Evolutionary conservation across 2,797 vertebrate species (phyloP).

Genomic region (Adrianichthys oophorus): DNA sequence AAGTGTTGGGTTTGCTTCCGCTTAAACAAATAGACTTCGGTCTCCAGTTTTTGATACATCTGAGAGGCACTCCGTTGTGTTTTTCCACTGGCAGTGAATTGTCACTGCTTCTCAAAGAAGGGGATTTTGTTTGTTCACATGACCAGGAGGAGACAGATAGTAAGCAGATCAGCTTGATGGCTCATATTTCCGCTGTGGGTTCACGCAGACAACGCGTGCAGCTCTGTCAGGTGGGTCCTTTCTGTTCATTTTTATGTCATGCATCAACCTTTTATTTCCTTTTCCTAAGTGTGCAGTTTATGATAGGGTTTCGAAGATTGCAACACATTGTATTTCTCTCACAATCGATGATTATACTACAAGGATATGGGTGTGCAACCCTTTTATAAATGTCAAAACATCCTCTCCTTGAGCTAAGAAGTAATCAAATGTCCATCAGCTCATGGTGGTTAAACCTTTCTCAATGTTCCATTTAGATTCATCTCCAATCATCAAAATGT

Average conservation of each 20-base stretch:
- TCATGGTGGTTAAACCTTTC: no score
- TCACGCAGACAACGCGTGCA: conserved; percentile 15
- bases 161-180: conserved; percentile 56
- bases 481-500: background rate
- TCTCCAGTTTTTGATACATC: background rate
- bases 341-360: no score
- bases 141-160: conserved; percentile 38
- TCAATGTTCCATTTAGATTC: no score
- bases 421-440: no score
- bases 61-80: background rate
- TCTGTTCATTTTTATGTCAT: conserved; percentile 4
- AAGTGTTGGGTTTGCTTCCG: no score
- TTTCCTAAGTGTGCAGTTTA: no score
- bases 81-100: background rate
- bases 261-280: background rate
- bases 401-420: no score
- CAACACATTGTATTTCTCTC: no score
- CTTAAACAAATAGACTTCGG: no score
- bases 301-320: no score
- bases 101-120: conserved; percentile 10
- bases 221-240: conserved; percentile 54
- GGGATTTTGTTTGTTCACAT: conserved; percentile 50
- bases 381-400: no score
- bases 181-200: conserved; percentile 50
- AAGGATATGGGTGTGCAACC: no score